These are phyloP conservation scores for Pteria penguin DNA, from an alignment of 2,888 invertebrate species.

Conservation along the genomic window DNA sequence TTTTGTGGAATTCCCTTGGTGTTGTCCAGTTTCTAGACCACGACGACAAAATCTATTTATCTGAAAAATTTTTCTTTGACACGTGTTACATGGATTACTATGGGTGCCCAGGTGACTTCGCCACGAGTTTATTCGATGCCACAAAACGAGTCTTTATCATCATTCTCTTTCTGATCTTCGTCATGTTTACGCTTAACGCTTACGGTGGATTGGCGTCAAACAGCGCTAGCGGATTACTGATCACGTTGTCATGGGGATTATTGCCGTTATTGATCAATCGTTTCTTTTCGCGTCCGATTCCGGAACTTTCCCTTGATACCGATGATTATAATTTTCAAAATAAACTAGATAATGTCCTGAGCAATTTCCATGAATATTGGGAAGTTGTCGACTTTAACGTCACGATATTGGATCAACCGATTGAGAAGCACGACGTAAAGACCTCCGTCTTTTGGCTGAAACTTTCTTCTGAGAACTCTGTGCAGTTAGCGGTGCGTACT, in stretches of 20 bases:
- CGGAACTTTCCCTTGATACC: slow-evolving; percentile 11
- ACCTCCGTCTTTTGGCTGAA: slow-evolving; percentile 5
- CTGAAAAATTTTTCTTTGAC: slow-evolving; percentile 26
- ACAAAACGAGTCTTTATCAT: not conserved
- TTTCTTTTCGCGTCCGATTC: slow-evolving; percentile 1
- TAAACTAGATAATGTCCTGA: not conserved
- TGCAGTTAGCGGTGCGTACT: slow-evolving; percentile 15
- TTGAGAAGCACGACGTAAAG: no score
- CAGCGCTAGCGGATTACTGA: slow-evolving; percentile 3
- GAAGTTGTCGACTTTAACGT: slow-evolving; percentile 19
- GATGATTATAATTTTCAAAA: slow-evolving; percentile 17
- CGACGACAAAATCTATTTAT: slow-evolving; percentile 15
- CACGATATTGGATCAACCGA: not conserved
- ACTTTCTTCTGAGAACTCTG: not conserved
- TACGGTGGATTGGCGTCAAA: slow-evolving; percentile 14
- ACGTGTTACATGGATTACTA: slow-evolving; percentile 28
- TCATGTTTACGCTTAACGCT: slow-evolving; percentile 16
- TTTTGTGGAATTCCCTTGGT: slow-evolving; percentile 8
- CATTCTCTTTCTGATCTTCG: slow-evolving; percentile 5
- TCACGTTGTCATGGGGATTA: slow-evolving; percentile 10
- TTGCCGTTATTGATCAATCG: slow-evolving; percentile 6
- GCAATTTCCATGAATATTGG: slow-evolving; percentile 12
- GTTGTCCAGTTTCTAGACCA: slow-evolving; percentile 14
- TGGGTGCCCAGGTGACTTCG: slow-evolving; percentile 16
- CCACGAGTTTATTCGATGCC: slow-evolving; percentile 6